These are phyloP conservation scores for Galbula dea DNA, from an alignment of 2,113 vertebrate genomes.

Conservation along the genomic window DNA sequence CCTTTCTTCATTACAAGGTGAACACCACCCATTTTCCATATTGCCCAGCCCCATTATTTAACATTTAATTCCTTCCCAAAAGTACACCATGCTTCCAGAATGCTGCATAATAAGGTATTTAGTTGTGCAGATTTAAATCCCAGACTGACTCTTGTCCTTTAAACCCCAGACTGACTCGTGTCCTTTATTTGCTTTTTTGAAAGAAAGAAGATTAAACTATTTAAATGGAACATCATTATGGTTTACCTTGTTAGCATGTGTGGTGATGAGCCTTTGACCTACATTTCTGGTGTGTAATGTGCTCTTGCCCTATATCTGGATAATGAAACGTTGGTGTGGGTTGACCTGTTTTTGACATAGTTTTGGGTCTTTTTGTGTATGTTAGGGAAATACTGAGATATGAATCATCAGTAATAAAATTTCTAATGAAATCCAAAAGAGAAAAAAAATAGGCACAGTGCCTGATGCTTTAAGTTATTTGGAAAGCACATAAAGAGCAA, in stretches of 20 bases:
- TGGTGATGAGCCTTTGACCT: constrained; percentile 30
- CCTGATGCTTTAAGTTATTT: not conserved
- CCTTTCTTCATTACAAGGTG: not conserved
- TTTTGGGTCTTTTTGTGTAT: not conserved
- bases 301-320: constrained; percentile 5
- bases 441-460: not conserved
- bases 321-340: not conserved
- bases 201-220: constrained; percentile 5
- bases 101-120: not conserved
- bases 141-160: not conserved
- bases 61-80: not conserved
- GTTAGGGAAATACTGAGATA: not conserved
- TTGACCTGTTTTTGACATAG: not conserved
- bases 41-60: not conserved
- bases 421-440: not conserved
- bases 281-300: not conserved
- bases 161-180: not conserved
- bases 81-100: not conserved
- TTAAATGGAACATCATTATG: not conserved
- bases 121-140: not conserved
- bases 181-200: not conserved
- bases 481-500: not conserved
- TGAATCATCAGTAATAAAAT: not conserved
- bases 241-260: not conserved
- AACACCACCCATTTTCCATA: not conserved